Conservation (phyloP, 2,888 invertebrate species). For the Sisyra nigra region DNA sequence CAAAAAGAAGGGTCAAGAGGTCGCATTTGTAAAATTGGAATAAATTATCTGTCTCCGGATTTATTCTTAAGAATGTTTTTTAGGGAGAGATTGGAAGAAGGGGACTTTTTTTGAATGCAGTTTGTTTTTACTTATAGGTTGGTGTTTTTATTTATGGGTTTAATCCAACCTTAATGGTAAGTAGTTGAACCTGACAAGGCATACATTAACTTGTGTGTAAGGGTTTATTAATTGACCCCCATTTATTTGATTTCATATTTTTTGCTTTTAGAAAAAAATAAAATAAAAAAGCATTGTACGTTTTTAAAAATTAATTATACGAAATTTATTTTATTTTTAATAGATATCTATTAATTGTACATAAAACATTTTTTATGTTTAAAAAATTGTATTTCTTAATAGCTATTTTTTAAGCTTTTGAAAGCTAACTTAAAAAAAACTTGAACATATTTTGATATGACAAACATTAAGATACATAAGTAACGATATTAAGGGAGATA, state of each 20-base stretch:
- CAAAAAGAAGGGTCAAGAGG: constrained; percentile 1
- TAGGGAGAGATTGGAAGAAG: background rate
- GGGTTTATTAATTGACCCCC: background rate
- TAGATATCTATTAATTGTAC: background rate
- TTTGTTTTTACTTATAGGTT: too few relatives aligned
- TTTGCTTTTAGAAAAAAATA: background rate
- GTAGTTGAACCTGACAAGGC: constrained; percentile 1
- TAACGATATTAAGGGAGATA: too few relatives aligned
- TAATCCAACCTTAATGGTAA: too few relatives aligned
- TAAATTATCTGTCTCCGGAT: background rate
- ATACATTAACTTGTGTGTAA: constrained; percentile 1
- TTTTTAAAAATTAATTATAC: background rate
- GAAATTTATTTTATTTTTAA: background rate
- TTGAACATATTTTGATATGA: too few relatives aligned
- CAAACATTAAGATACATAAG: too few relatives aligned
- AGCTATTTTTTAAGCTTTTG: too few relatives aligned
- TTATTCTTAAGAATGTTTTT: background rate
- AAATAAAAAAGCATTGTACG: background rate
- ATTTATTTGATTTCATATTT: background rate
- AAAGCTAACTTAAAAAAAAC: too few relatives aligned
- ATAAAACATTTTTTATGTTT: too few relatives aligned
- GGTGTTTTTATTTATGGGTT: too few relatives aligned
- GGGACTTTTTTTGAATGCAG: background rate
- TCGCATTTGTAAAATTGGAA: too few relatives aligned
- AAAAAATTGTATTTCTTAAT: too few relatives aligned